phyloP scores from a whole-genome alignment of 1,140 invertebrate species.

The Anagrus nilaparvatae region DNA sequence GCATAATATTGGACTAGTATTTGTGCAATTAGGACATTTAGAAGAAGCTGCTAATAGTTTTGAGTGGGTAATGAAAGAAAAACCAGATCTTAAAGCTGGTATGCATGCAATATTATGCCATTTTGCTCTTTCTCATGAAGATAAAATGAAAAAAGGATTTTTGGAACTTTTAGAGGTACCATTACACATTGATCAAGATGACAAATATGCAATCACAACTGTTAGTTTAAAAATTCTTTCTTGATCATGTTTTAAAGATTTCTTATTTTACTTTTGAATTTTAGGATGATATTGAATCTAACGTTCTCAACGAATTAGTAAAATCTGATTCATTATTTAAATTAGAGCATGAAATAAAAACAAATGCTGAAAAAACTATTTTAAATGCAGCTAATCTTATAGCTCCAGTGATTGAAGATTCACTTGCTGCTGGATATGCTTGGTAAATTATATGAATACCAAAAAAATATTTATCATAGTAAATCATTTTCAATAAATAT shows the following conservation, averaged over 20 bases:
- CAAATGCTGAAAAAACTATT: conserved; percentile 75
- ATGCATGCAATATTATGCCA: conserved; percentile 90
- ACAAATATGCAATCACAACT: conserved; percentile 54
- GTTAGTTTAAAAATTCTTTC: conserved; percentile 26
- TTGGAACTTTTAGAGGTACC: conserved; percentile 82
- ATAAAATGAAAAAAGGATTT: conserved; percentile 91
- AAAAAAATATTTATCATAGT: no score
- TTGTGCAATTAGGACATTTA: conserved; percentile 93
- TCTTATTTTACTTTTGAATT: conserved; percentile 5
- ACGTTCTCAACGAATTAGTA: conserved; percentile 66
- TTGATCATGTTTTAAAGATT: not conserved
- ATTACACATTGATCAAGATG: conserved; percentile 71
- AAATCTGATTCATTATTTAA: conserved; percentile 69
- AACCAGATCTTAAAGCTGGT: conserved; percentile 77
- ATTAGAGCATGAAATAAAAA: conserved; percentile 63
- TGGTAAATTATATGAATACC: conserved; percentile 30
- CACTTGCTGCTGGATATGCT: conserved; percentile 59
- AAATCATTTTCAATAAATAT: no score
- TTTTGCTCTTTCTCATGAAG: conserved; percentile 84
- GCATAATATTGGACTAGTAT: conserved; percentile 95
- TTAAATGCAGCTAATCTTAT: conserved; percentile 87
- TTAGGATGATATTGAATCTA: conserved; percentile 62
- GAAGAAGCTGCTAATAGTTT: conserved; percentile 92
- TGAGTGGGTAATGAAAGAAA: conserved; percentile 96
- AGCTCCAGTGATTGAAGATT: conserved; percentile 72